These are phyloP conservation scores for Alligator sinensis DNA, from an alignment of 2,113 vertebrate species.

Conservation along the genomic window DNA sequence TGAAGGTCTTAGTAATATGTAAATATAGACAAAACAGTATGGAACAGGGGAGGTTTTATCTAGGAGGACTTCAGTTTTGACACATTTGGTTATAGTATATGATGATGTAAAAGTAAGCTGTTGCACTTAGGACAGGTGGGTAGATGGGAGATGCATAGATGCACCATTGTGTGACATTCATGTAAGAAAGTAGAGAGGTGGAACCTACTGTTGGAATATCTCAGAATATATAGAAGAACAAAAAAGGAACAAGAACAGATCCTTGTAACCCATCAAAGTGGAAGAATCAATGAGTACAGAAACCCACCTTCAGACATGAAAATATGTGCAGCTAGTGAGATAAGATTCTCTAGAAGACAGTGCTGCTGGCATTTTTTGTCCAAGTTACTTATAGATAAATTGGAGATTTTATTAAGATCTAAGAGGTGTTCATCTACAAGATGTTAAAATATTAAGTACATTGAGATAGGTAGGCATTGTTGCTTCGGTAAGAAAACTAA, in stretches of 20 bases:
- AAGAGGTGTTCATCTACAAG: neutral
- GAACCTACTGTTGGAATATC: conserved; percentile 17
- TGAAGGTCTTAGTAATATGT: neutral
- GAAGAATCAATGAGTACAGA: neutral
- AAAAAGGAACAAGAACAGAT: neutral
- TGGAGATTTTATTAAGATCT: neutral
- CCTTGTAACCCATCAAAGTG: neutral
- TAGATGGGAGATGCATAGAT: neutral
- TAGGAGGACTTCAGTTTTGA: neutral
- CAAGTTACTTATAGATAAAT: neutral
- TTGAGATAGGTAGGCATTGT: neutral
- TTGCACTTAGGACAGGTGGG: neutral
- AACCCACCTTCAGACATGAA: conserved; percentile 9
- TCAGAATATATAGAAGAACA: neutral
- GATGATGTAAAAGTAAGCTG: neutral
- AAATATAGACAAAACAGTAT: neutral
- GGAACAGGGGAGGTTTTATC: conserved; percentile 35
- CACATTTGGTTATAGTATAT: neutral
- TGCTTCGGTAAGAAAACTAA: neutral
- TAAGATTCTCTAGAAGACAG: neutral
- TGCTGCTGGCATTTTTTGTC: neutral
- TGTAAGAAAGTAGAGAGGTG: neutral
- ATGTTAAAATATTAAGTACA: neutral
- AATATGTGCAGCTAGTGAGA: neutral
- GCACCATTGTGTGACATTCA: neutral